These are phyloP conservation scores for Eurystomus glaucurus DNA, from an alignment of 2,797 vertebrate species.

Conservation along the genomic window DNA sequence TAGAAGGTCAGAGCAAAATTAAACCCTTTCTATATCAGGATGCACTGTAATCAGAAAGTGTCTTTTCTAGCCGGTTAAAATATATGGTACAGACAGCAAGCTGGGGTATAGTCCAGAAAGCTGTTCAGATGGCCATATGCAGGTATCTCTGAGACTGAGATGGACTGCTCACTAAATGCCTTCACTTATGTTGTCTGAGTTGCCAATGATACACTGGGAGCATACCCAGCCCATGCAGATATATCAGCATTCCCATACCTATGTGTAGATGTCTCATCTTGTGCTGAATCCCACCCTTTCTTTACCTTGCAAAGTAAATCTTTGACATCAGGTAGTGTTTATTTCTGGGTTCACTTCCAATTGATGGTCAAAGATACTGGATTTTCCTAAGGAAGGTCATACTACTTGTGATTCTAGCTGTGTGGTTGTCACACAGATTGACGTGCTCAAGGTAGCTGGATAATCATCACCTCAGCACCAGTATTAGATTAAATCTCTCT, in stretches of 20 bases:
- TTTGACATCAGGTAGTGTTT: not conserved
- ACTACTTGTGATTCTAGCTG: not conserved
- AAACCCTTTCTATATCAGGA: not conserved
- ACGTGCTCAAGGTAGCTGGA: not conserved
- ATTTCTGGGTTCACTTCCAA: not conserved
- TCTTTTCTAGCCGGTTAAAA: not conserved
- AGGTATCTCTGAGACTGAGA: not conserved
- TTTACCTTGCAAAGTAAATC: not conserved
- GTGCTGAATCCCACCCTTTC: not conserved
- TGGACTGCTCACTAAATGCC: not conserved
- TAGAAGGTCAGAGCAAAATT: not conserved
- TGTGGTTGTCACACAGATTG: not conserved
- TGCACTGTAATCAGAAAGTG: not conserved
- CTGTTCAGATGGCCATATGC: not conserved
- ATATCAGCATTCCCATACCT: not conserved
- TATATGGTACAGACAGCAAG: not conserved
- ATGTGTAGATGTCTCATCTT: not conserved
- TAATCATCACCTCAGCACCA: not conserved
- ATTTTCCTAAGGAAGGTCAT: not conserved
- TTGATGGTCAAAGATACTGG: not conserved
- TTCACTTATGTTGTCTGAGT: not conserved
- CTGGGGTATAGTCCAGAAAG: not conserved
- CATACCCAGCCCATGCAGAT: not conserved
- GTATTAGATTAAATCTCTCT: not conserved
- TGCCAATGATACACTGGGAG: not conserved